Evolutionary conservation across 2,113 vertebrate genomes (phyloP).

Genomic region (Orycteropus afer): DNA sequence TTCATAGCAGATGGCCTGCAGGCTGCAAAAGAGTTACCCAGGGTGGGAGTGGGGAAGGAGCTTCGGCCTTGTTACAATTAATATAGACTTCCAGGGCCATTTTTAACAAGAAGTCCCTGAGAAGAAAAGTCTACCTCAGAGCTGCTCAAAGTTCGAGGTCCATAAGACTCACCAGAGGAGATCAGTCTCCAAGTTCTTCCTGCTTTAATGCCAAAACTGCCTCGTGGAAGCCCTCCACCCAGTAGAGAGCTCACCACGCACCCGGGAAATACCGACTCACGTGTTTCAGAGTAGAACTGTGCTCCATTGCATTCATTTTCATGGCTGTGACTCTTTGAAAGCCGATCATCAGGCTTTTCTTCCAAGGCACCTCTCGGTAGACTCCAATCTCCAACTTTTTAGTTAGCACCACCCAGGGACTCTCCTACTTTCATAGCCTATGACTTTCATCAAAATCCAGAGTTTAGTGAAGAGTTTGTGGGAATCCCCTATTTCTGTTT

Average conservation of each 20-base stretch:
- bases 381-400: neutral
- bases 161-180: neutral
- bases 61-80: neutral
- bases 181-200: neutral
- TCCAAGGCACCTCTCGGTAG: neutral
- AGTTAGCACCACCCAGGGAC: neutral
- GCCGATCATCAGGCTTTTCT: neutral
- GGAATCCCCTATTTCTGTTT: neutral
- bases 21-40: neutral
- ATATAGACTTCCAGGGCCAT: neutral
- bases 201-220: neutral
- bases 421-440: neutral
- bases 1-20: neutral
- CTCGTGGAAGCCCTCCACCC: neutral
- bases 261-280: constrained; percentile 18
- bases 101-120: neutral
- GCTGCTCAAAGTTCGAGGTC: neutral
- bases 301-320: neutral
- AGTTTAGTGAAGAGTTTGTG: neutral
- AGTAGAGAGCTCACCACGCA: neutral
- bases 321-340: neutral
- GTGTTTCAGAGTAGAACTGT: neutral
- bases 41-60: neutral
- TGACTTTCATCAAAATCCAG: neutral
- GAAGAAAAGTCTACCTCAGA: neutral